Conservation (phyloP, 2,888 invertebrate genomes). For the Tipula lateralis region DNA sequence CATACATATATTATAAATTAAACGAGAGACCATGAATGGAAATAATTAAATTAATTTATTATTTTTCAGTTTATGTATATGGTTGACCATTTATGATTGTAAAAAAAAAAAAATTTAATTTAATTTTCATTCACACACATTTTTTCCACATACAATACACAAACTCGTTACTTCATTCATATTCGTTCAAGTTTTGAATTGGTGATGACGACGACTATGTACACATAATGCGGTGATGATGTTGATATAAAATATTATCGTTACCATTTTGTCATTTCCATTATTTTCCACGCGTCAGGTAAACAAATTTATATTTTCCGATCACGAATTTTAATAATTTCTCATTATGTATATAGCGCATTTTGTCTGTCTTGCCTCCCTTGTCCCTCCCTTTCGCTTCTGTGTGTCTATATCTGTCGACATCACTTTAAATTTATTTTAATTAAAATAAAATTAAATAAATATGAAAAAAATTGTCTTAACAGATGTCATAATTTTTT, state of each 20-base stretch:
- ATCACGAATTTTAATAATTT: neutral
- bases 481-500: conserved; percentile 11
- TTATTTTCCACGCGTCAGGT: neutral
- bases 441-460: conserved; percentile 1
- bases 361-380: neutral
- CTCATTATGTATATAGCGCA: neutral
- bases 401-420: neutral
- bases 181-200: neutral
- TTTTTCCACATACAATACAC: neutral
- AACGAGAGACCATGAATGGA: neutral
- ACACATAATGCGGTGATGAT: neutral
- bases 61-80: neutral
- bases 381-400: neutral
- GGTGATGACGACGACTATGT: neutral
- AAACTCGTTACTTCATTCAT: neutral
- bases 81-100: conserved; percentile 7
- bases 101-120: neutral
- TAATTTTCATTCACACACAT: neutral
- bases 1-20: neutral
- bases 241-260: neutral
- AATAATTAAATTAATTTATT: neutral
- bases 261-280: neutral
- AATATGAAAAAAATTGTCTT: neutral
- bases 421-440: neutral
- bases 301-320: conserved; percentile 13